A percentile compares a stretch with the other conserved stretches of the same genome.
phyloP scores from a whole-genome alignment of 2,797 vertebrate species.

The Hydrolagus colliei region DNA sequence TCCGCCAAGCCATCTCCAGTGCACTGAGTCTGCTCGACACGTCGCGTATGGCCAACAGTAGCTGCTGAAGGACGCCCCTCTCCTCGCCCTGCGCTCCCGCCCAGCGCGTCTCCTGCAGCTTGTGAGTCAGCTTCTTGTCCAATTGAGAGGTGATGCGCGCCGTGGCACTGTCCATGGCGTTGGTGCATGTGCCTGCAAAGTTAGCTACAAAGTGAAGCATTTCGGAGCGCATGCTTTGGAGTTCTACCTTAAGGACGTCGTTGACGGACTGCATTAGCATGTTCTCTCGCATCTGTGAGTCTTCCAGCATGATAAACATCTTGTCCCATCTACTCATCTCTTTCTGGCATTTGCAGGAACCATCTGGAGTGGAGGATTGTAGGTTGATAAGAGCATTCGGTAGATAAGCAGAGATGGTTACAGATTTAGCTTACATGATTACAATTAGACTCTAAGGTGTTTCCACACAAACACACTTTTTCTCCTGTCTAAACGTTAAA shows the following conservation, averaged over 20 bases:
- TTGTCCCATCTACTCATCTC: slow-evolving; percentile 83
- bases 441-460: too few species aligned
- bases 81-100: slow-evolving; percentile 37
- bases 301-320: slow-evolving; percentile 89
- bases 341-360: slow-evolving; percentile 60
- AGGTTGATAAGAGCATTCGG: background rate
- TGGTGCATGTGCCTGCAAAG: slow-evolving; percentile 50
- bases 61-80: slow-evolving; percentile 54
- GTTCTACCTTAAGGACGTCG: slow-evolving; percentile 68
- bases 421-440: too few species aligned
- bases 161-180: slow-evolving; percentile 48
- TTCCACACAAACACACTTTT: too few species aligned
- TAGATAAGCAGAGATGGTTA: slow-evolving; percentile 23
- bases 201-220: slow-evolving; percentile 64
- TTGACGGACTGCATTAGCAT: slow-evolving; percentile 81
- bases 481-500: too few species aligned
- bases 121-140: slow-evolving; percentile 53
- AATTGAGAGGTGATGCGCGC: slow-evolving; percentile 49
- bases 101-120: slow-evolving; percentile 39
- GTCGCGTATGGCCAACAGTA: slow-evolving; percentile 53
- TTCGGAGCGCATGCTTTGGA: slow-evolving; percentile 66
- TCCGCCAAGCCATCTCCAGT: slow-evolving; percentile 60
- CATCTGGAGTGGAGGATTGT: slow-evolving; percentile 9
- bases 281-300: slow-evolving; percentile 92
- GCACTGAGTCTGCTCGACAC: slow-evolving; percentile 54